These are phyloP conservation scores for Drosophila silvestris DNA, from an alignment of 2,888 invertebrate genomes.

Conservation along the genomic window DNA sequence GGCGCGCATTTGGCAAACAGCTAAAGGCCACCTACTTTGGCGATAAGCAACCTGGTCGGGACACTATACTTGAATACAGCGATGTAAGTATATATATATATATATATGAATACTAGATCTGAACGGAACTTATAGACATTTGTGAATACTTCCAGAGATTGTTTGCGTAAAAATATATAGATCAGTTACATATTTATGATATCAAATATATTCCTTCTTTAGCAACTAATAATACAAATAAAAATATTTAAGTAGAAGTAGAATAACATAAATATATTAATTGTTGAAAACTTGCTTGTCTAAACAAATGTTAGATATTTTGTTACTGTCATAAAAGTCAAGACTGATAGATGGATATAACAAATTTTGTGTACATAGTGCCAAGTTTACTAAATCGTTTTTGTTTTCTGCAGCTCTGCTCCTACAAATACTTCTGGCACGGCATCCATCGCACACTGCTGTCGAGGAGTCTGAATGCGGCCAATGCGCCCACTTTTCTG, in stretches of 20 bases:
- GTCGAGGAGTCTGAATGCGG: constrained; percentile 77
- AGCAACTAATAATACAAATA: neutral
- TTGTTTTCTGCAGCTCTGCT: constrained; percentile 74
- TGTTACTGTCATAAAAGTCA: neutral
- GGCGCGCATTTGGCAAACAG: constrained; percentile 82
- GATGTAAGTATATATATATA: constrained; percentile 74
- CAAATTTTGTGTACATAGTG: neutral
- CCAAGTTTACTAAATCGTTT: neutral
- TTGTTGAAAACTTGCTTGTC: neutral
- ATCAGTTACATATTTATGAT: neutral
- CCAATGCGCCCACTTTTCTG: constrained; percentile 82
- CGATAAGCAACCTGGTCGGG: constrained; percentile 82
- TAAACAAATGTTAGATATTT: neutral
- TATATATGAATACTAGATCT: too few species aligned
- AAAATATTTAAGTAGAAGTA: too few species aligned
- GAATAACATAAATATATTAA: neutral
- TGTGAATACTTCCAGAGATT: neutral
- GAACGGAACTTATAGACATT: neutral
- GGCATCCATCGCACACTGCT: constrained; percentile 83
- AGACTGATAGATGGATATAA: neutral
- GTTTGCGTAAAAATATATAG: neutral
- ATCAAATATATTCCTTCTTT: neutral
- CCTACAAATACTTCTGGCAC: constrained; percentile 85
- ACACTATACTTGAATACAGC: constrained; percentile 84
- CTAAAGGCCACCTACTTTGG: constrained; percentile 85